These are phyloP conservation scores for Pocillopora damicornis DNA, from an alignment of 64 coral and sea anemone species.

Conservation along the genomic window DNA sequence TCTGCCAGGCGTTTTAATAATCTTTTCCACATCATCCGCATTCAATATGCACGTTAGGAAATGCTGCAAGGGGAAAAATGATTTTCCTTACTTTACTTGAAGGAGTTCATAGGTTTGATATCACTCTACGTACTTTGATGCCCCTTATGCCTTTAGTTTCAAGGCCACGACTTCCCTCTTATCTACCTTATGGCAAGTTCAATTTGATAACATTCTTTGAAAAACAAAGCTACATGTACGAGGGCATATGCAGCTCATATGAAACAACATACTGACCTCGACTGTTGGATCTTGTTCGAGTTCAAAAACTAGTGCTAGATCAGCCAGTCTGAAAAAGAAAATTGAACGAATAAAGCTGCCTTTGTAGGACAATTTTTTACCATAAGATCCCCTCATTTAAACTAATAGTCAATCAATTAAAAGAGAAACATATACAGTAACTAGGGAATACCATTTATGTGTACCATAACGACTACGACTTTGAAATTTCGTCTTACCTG, in stretches of 20 bases:
- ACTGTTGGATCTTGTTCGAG: constrained; percentile 74
- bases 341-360: background rate
- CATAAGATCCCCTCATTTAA: no score
- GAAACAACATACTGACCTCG: constrained; percentile 47
- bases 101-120: background rate
- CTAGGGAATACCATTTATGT: no score
- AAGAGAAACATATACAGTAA: no score
- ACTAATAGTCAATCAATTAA: no score
- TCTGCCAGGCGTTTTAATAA: constrained; percentile 81
- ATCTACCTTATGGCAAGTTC: no score
- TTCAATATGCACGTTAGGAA: constrained; percentile 94
- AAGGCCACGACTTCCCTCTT: no score
- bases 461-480: background rate
- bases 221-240: no score
- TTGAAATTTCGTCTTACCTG: constrained; percentile 41
- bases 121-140: background rate
- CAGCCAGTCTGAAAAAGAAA: constrained; percentile 70
- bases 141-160: no score
- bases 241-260: background rate
- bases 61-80: constrained; percentile 58
- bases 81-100: background rate
- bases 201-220: no score
- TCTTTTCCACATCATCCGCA: constrained; percentile 89
- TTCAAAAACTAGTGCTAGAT: constrained; percentile 94
- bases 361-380: no score